Conservation (phyloP, 2,797 vertebrate species). For the Melanotaenia trifasciata region DNA sequence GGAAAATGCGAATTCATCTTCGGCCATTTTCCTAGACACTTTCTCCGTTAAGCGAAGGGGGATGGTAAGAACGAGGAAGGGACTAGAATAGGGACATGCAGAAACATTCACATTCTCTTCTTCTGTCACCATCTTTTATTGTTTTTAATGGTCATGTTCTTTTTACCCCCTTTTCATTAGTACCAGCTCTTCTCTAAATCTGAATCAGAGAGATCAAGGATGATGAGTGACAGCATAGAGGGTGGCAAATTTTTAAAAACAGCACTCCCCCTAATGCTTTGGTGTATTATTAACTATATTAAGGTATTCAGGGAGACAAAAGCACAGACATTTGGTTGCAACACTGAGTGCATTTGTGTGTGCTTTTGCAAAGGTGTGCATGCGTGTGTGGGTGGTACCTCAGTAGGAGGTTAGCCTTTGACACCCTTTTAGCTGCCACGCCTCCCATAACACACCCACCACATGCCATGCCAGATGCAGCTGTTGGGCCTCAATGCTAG, state of each 20-base stretch:
- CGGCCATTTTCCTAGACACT: constrained; percentile 59
- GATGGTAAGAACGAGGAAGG: constrained; percentile 31
- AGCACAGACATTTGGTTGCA: constrained; percentile 11
- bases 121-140: constrained; percentile 15
- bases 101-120: constrained; percentile 1
- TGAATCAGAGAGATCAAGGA: constrained; percentile 48
- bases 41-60: constrained; percentile 51
- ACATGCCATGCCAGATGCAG: constrained; percentile 82
- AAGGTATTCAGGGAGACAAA: constrained; percentile 20
- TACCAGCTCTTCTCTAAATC: constrained; percentile 53
- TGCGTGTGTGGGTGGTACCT: constrained; percentile 53
- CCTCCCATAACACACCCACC: constrained; percentile 74
- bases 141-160: background rate
- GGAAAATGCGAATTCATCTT: constrained; percentile 60
- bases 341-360: constrained; percentile 5
- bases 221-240: constrained; percentile 27
- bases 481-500: constrained; percentile 76
- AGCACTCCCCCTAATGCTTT: constrained; percentile 22
- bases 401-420: constrained; percentile 65
- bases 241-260: constrained; percentile 10
- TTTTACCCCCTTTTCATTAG: background rate
- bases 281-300: constrained; percentile 1
- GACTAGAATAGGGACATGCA: constrained; percentile 12
- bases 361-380: constrained; percentile 43
- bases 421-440: constrained; percentile 72